phyloP scores from a whole-genome alignment of 2,113 vertebrate genomes.

The Rallus limicola region DNA sequence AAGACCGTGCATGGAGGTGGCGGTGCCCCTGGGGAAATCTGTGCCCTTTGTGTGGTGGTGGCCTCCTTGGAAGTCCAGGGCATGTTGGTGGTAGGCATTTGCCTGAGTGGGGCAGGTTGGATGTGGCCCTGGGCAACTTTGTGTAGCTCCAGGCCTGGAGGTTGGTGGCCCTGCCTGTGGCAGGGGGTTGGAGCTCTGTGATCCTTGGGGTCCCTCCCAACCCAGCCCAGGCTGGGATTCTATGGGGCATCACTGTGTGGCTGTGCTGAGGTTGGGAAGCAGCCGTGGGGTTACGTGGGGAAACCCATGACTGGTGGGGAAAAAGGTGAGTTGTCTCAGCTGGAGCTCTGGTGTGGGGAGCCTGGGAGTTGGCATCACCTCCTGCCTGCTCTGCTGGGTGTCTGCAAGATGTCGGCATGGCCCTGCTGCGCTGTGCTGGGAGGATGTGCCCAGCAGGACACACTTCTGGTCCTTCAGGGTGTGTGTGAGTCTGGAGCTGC shows the following conservation, averaged over 20 bases:
- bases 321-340: not conserved
- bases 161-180: no score
- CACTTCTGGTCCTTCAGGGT: not conserved
- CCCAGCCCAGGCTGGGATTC: no score
- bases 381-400: not conserved
- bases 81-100: fast-evolving
- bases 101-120: not conserved
- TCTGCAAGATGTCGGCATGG: fast-evolving
- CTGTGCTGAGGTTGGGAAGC: not conserved
- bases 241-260: not conserved
- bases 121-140: no score
- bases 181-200: no score
- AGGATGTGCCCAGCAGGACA: not conserved
- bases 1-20: not conserved
- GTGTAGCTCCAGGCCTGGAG: no score
- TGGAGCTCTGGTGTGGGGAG: not conserved
- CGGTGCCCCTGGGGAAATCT: not conserved
- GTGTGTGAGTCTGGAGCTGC: not conserved
- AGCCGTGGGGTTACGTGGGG: not conserved
- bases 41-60: fast-evolving
- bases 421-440: fast-evolving
- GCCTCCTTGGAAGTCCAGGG: not conserved
- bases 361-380: not conserved
- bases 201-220: no score
- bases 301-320: not conserved